Evolutionary conservation across 1,140 invertebrate species (phyloP), one percentile per base, ranked within the genome.

Genomic region (Hypothenemus hampei): DNA sequence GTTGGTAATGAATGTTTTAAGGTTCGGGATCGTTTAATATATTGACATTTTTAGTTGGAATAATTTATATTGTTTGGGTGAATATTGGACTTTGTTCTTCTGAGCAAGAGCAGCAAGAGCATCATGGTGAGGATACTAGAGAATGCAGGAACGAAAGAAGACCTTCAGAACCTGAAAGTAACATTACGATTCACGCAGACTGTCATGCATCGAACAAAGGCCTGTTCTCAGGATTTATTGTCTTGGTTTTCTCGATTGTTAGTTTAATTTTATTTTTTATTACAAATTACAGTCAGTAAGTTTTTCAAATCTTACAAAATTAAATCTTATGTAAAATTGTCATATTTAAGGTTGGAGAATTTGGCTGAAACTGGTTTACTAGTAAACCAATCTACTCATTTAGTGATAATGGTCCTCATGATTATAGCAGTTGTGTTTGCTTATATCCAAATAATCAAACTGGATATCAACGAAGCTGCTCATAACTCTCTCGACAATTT

Each of bases 161-260:
- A 40, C 33, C 37, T 15, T 26, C 35, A 3, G 74, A 74, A 39
- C 73, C 69, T 39, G 74, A 74, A 18, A 81, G 78, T 57, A 81
- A 81, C 62, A 65, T 83, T 5, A 76, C 82, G 3, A 78, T 87
- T 24, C 77, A 83, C 61, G 83, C 81, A 5, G 84, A 87, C 69
- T 87, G 85, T 64, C 82, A 86, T 64, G 81, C 84, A 2, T 77
- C 83, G 33, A 86, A 85, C 68, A 80, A 79, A 55, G 85, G 84
- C 0, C 69, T 86, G 5, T 86, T 87, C 69, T 71, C 75, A 3
- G 85, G 85, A 4, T 73, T 86, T 3, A 71, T 85, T 7, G 65
- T 86, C n/a, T 72, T 82, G 33, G 78, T 85, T 0, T 69, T 78
- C 11, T 75, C 81, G 2, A 70, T 83, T 13, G 79, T 85, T 37